These are phyloP conservation scores for Nasonia vitripennis DNA, from an alignment of 1,140 invertebrate species.

Conservation along the genomic window DNA sequence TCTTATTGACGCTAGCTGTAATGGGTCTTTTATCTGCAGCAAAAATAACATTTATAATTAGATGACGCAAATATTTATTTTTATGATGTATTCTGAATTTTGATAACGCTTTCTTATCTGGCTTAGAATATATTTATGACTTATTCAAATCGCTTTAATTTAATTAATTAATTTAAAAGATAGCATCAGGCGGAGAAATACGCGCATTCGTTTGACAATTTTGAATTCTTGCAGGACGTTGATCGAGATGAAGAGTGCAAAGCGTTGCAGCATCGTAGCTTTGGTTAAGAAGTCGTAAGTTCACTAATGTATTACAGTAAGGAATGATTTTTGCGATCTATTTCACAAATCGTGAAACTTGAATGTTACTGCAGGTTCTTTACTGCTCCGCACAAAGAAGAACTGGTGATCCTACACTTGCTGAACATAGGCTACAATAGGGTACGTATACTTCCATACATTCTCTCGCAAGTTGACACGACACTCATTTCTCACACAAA, in stretches of 20 bases:
- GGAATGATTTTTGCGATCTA: no score
- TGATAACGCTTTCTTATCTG: no score
- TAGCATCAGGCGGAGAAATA: not conserved
- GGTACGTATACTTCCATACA: slow-evolving; percentile 72
- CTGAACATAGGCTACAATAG: slow-evolving; percentile 83
- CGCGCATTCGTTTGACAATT: slow-evolving; percentile 48
- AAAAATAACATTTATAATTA: no score
- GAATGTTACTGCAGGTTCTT: slow-evolving; percentile 77
- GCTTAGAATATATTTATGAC: no score
- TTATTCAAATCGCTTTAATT: no score
- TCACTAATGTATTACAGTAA: not conserved
- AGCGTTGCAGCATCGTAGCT: slow-evolving; percentile 77
- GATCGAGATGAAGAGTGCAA: slow-evolving; percentile 53
- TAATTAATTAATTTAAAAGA: no score
- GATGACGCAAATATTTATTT: no score
- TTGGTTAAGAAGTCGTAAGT: slow-evolving; percentile 82
- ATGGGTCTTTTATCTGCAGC: no score
- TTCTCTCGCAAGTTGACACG: not conserved
- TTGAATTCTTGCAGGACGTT: slow-evolving; percentile 55
- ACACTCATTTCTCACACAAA: no score
- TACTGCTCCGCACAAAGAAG: slow-evolving; percentile 76
- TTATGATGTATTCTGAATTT: no score
- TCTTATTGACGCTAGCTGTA: no score
- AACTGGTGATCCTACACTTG: slow-evolving; percentile 79
- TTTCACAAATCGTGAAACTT: not conserved